Evolutionary conservation across 2,888 invertebrate species (phyloP).

Genomic region (Lasioglossum villosulum): DNA sequence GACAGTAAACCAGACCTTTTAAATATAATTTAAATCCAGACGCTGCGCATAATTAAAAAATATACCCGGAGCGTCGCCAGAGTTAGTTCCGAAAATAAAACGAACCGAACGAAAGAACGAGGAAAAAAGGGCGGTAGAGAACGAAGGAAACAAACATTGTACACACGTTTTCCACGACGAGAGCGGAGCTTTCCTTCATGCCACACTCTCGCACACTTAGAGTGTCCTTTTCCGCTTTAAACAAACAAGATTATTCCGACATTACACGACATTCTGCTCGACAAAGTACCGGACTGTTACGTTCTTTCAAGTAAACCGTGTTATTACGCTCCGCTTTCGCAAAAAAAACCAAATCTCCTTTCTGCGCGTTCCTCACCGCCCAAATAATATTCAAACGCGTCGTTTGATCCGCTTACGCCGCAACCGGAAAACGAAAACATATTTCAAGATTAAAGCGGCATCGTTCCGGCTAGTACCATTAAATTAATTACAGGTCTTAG

Average conservation of each 20-base stretch:
- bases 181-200: constrained; percentile 36
- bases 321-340: constrained; percentile 39
- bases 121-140: background rate
- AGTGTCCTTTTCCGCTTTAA: constrained; percentile 23
- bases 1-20: constrained; percentile 4
- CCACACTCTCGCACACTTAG: constrained; percentile 33
- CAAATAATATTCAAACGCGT: constrained; percentile 54
- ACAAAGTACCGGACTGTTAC: constrained; percentile 23
- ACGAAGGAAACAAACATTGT: constrained; percentile 4
- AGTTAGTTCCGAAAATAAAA: constrained; percentile 24
- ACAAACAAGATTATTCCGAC: constrained; percentile 29
- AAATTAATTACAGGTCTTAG: constrained; percentile 52
- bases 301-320: constrained; percentile 34
- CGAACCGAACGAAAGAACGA: background rate
- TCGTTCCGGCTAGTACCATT: constrained; percentile 51
- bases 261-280: constrained; percentile 7
- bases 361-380: background rate
- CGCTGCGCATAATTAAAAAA: constrained; percentile 34
- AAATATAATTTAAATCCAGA: constrained; percentile 24
- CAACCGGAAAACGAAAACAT: constrained; percentile 48
- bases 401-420: constrained; percentile 41
- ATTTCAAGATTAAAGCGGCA: constrained; percentile 53
- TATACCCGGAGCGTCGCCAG: background rate
- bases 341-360: background rate
- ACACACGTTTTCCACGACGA: constrained; percentile 15